These are phyloP conservation scores for Talpa occidentalis DNA, from an alignment of 2,113 vertebrate genomes.

Conservation along the genomic window DNA sequence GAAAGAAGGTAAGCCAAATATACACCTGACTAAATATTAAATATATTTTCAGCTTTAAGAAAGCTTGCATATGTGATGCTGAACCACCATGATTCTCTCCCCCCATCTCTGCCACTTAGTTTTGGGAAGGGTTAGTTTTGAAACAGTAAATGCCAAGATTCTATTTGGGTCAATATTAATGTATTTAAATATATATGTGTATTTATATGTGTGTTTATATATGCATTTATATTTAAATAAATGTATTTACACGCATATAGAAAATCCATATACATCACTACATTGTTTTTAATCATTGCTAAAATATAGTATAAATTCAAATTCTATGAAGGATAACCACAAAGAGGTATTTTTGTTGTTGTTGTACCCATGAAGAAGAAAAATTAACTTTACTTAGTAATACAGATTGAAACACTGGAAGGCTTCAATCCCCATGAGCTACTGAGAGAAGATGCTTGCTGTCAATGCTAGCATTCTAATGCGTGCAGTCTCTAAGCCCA, in stretches of 20 bases:
- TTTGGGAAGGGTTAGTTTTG: constrained; percentile 28
- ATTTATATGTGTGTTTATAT: background rate
- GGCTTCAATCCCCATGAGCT: background rate
- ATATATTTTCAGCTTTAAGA: constrained; percentile 63
- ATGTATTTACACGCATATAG: background rate
- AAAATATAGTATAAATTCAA: background rate
- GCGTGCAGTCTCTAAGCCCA: background rate
- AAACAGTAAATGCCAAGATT: background rate
- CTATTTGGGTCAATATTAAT: background rate
- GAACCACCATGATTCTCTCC: constrained; percentile 48
- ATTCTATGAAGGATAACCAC: background rate
- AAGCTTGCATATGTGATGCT: constrained; percentile 63
- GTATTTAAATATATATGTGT: background rate
- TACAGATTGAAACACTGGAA: background rate
- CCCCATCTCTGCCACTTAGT: constrained; percentile 49
- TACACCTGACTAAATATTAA: constrained; percentile 84
- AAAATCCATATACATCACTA: background rate
- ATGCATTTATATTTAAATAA: too few species aligned
- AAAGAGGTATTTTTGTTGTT: background rate
- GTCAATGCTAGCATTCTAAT: background rate
- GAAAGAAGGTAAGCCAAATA: constrained; percentile 72
- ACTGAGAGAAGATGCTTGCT: background rate
- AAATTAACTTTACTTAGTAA: constrained; percentile 13
- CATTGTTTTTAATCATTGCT: background rate
- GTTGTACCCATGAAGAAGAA: background rate